A percentile compares a stretch with the other conserved stretches of the same genome.
These are phyloP conservation scores for Bugula neritina DNA, from an alignment of 2,888 invertebrate species.

Conservation along the genomic window DNA sequence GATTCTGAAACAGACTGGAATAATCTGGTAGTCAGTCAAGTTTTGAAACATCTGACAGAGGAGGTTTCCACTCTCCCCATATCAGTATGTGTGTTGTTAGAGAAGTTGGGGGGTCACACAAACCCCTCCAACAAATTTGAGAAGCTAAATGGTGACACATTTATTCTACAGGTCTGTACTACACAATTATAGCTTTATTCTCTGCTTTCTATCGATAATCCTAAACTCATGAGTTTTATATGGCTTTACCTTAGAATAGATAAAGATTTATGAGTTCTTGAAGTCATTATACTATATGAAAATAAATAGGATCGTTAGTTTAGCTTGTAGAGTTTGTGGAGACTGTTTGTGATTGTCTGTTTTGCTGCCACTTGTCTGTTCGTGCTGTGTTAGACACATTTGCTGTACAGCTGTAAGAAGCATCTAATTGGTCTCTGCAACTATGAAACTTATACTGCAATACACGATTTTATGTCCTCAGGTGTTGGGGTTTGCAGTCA, in stretches of 20 bases:
- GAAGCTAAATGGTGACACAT: neutral
- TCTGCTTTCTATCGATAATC: neutral
- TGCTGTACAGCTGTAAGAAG: too few relatives aligned
- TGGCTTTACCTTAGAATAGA: too few relatives aligned
- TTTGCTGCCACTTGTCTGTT: too few relatives aligned
- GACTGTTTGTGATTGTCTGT: too few relatives aligned
- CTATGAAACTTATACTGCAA: too few relatives aligned
- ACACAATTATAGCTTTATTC: neutral
- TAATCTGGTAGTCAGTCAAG: neutral
- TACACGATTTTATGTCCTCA: too few relatives aligned
- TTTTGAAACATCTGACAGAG: constrained; percentile 34
- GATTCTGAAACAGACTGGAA: neutral
- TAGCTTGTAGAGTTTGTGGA: too few relatives aligned
- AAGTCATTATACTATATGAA: too few relatives aligned
- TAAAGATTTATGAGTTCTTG: too few relatives aligned
- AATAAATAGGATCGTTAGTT: too few relatives aligned
- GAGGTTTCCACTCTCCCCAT: constrained; percentile 40
- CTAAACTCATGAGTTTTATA: neutral
- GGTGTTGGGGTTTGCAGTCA: neutral
- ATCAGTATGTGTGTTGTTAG: constrained; percentile 42
- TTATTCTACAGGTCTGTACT: constrained; percentile 6
- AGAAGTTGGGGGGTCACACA: constrained; percentile 38
- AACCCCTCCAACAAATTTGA: constrained; percentile 29
- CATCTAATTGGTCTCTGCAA: too few relatives aligned
- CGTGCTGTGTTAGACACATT: too few relatives aligned